phyloP scores from a whole-genome alignment of 1,140 invertebrate species.

The Cyrtorhinus lividipennis region DNA sequence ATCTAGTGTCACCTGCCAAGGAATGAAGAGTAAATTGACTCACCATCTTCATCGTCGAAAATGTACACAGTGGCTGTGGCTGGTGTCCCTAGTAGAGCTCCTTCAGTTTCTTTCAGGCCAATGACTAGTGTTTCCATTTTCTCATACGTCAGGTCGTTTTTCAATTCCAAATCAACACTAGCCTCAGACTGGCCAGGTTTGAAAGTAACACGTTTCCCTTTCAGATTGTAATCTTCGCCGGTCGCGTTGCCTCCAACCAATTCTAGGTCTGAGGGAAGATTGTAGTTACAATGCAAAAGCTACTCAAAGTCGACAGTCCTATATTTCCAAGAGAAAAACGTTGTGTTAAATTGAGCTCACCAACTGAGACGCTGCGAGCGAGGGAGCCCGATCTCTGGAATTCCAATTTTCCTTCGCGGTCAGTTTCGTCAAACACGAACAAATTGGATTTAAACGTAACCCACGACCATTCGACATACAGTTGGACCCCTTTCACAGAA shows the following conservation, averaged over 20 bases:
- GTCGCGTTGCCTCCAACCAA: conserved; percentile 13
- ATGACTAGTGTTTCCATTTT: background rate
- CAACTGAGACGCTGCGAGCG: background rate
- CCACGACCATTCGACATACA: background rate
- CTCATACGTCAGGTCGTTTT: conserved; percentile 10
- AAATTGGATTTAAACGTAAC: background rate
- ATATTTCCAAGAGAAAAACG: no score
- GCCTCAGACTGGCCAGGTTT: background rate
- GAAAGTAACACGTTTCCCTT: background rate
- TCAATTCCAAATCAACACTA: background rate
- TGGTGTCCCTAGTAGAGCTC: background rate
- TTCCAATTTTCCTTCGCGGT: background rate
- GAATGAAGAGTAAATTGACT: no score
- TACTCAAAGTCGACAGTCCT: no score
- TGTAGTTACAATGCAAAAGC: no score
- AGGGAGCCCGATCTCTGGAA: background rate
- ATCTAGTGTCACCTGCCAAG: no score
- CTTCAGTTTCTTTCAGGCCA: background rate
- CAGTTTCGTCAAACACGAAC: background rate
- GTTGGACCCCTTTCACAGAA: background rate
- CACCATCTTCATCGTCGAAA: conserved; percentile 11
- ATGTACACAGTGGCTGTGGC: background rate
- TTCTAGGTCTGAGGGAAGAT: no score
- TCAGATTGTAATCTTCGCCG: background rate
- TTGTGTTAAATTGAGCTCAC: no score